Conservation (phyloP, 2,888 invertebrate species). For the Rhagonycha fulva region DNA sequence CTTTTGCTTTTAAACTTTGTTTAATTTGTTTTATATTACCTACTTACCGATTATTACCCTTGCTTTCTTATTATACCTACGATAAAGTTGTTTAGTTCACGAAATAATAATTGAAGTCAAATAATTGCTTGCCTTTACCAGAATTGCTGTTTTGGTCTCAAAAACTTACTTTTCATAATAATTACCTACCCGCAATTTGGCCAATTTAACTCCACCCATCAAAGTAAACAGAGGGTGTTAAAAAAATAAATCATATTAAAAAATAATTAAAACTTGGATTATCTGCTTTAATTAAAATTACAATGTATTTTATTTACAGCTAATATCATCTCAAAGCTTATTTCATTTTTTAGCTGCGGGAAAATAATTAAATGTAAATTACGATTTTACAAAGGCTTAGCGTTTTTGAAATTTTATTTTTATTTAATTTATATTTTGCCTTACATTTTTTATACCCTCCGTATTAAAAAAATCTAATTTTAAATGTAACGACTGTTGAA, state of each 20-base stretch:
- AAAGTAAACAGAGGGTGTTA: neutral
- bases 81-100: neutral
- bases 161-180: neutral
- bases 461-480: neutral
- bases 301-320: neutral
- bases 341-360: neutral
- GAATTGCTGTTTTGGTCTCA: neutral
- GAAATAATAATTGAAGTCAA: neutral
- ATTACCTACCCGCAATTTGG: neutral
- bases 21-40: neutral
- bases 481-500: neutral
- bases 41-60: neutral
- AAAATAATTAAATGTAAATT: neutral
- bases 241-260: neutral
- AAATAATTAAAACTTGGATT: neutral
- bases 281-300: neutral
- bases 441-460: neutral
- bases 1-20: neutral
- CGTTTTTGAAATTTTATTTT: neutral
- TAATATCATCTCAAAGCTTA: neutral
- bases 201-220: neutral
- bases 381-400: neutral
- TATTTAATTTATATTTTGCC: neutral
- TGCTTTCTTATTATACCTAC: neutral
- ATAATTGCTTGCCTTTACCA: neutral